phyloP scores from a whole-genome alignment of 2,888 invertebrate species.

The Cantharis nigra region DNA sequence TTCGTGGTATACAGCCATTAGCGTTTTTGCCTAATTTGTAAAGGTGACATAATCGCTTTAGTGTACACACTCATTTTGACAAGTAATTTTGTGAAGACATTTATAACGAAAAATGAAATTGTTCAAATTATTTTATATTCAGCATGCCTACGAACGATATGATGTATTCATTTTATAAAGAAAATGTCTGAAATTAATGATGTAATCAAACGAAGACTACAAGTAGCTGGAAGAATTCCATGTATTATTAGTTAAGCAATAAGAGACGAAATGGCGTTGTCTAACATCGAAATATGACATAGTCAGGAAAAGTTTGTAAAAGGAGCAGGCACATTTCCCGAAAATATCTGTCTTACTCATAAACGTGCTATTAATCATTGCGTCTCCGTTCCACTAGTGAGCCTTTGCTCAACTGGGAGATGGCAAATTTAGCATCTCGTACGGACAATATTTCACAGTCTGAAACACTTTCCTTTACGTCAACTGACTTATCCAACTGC shows the following conservation, averaged over 20 bases:
- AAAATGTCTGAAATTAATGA: slow-evolving; percentile 14
- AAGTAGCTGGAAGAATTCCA: slow-evolving; percentile 38
- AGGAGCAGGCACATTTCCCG: slow-evolving; percentile 35
- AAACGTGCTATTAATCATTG: slow-evolving; percentile 47
- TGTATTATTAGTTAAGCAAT: slow-evolving; percentile 44
- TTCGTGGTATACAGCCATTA: not conserved
- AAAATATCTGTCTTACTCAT: slow-evolving; percentile 43
- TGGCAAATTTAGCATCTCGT: slow-evolving; percentile 51
- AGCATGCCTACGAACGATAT: not conserved
- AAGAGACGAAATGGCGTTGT: slow-evolving; percentile 45
- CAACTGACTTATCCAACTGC: slow-evolving; percentile 32
- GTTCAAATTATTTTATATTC: not conserved
- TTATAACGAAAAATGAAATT: not conserved
- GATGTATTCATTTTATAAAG: not conserved
- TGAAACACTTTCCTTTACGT: slow-evolving; percentile 46
- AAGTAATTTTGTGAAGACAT: not conserved
- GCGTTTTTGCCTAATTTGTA: not conserved
- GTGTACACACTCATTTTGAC: not conserved
- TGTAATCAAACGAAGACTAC: slow-evolving; percentile 22
- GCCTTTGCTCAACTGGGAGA: slow-evolving; percentile 45
- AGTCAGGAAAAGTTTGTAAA: slow-evolving; percentile 31
- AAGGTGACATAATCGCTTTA: not conserved
- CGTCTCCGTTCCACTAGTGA: slow-evolving; percentile 46
- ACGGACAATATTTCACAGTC: slow-evolving; percentile 53
- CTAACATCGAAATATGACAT: slow-evolving; percentile 44